phyloP scores from a whole-genome alignment of 64 coral and sea anemone species.

The Actinia equina region DNA sequence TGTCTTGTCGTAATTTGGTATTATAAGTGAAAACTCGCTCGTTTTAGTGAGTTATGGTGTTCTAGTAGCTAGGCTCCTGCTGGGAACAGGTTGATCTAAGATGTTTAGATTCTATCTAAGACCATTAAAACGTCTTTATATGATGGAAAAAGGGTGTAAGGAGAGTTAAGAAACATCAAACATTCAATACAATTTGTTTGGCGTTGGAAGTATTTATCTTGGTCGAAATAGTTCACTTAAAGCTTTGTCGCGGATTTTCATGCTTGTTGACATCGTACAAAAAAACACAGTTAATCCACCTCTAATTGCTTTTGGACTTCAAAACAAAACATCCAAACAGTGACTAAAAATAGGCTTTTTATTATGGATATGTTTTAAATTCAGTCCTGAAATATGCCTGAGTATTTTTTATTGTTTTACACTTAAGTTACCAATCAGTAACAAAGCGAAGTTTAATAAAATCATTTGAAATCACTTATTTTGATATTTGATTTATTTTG shows the following conservation, averaged over 20 bases:
- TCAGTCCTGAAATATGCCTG: not conserved
- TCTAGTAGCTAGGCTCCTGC: not conserved
- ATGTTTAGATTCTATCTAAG: not conserved
- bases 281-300: slow-evolving; percentile 1
- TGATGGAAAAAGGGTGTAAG: not conserved
- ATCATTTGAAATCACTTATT: not conserved
- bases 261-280: not conserved
- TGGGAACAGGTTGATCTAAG: not conserved
- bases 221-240: not conserved
- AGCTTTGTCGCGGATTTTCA: not conserved
- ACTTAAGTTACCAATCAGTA: not conserved
- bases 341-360: not conserved
- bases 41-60: not conserved
- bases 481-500: not conserved
- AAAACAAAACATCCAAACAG: not conserved
- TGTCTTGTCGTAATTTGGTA: not conserved
- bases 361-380: not conserved
- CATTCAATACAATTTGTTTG: too few relatives aligned
- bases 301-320: not conserved
- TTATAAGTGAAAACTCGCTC: not conserved
- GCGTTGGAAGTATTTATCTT: not conserved
- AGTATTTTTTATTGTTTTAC: not conserved
- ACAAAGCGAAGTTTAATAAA: not conserved
- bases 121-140: slow-evolving; percentile 3
- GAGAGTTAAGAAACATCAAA: not conserved